Percentiles rank a stretch among this genome's conserved stretches.
phyloP scores from a whole-genome alignment of 23 tunicate genomes.

The Halocynthia roretzi region DNA sequence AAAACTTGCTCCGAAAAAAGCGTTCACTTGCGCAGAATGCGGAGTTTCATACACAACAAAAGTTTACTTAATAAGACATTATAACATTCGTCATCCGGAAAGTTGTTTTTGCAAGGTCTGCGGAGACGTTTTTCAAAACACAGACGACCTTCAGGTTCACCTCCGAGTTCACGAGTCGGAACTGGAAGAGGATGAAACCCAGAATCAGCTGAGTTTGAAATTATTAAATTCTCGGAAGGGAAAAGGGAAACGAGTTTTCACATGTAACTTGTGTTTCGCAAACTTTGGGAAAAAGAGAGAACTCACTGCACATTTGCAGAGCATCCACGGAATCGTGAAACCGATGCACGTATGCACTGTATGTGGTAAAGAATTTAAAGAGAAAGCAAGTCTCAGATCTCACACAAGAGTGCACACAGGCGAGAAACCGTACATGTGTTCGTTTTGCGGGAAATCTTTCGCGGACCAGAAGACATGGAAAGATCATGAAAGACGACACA shows the following conservation, averaged over 20 bases:
- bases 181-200: not conserved
- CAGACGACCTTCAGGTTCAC: conserved; percentile 8
- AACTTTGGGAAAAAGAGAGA: conserved; percentile 7
- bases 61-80: conserved; percentile 10
- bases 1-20: not conserved
- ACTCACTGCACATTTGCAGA: not conserved
- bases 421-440: conserved; percentile 65
- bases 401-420: conserved; percentile 79
- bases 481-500: conserved; percentile 75
- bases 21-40: conserved; percentile 12
- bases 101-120: conserved; percentile 16
- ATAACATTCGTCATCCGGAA: conserved; percentile 9
- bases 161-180: not conserved
- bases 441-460: conserved; percentile 64
- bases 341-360: conserved; percentile 13
- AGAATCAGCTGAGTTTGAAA: too few relatives aligned
- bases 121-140: conserved; percentile 9
- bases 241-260: conserved; percentile 1
- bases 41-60: not conserved
- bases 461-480: conserved; percentile 61
- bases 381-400: conserved; percentile 20
- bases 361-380: conserved; percentile 18
- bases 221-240: not conserved
- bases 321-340: conserved; percentile 12
- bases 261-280: conserved; percentile 10